Evolutionary conservation across 2,113 vertebrate genomes (phyloP).

Genomic region (Girardinichthys multiradiatus): DNA sequence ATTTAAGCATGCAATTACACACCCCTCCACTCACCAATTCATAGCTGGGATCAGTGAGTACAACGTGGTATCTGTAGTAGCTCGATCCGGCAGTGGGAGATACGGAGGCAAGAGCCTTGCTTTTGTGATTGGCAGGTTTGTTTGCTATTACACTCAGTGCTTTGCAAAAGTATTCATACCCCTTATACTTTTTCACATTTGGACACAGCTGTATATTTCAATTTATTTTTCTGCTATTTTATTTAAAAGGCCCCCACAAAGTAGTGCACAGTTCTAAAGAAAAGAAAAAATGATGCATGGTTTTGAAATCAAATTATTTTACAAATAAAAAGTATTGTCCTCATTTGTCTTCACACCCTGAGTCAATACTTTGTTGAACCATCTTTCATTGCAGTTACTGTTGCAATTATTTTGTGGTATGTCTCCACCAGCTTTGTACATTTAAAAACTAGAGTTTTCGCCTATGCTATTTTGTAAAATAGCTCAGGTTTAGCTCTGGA

Average conservation of each 20-base stretch:
- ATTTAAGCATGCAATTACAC: constrained; percentile 78
- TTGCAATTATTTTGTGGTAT: no score
- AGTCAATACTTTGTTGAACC: no score
- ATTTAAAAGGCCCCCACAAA: not conserved
- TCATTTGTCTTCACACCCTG: no score
- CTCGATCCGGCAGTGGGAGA: constrained; percentile 35
- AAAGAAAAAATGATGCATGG: not conserved
- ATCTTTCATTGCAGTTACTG: no score
- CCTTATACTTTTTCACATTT: not conserved
- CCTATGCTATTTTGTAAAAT: not conserved
- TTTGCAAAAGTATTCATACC: no score
- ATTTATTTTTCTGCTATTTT: not conserved
- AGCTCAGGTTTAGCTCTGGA: not conserved
- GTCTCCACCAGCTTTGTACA: no score
- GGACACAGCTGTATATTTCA: not conserved
- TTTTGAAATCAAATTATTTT: not conserved
- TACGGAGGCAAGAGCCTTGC: constrained; percentile 35
- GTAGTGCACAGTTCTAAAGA: not conserved
- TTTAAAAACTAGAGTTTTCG: no score
- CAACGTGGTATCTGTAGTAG: constrained; percentile 60
- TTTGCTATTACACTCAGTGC: constrained; percentile 3
- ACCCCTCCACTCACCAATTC: constrained; percentile 59
- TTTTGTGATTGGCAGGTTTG: constrained; percentile 31
- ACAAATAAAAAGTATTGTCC: not conserved
- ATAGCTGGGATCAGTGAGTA: constrained; percentile 60